Conservation (phyloP, 2,888 invertebrate genomes). For the Thymelicus acteon region DNA sequence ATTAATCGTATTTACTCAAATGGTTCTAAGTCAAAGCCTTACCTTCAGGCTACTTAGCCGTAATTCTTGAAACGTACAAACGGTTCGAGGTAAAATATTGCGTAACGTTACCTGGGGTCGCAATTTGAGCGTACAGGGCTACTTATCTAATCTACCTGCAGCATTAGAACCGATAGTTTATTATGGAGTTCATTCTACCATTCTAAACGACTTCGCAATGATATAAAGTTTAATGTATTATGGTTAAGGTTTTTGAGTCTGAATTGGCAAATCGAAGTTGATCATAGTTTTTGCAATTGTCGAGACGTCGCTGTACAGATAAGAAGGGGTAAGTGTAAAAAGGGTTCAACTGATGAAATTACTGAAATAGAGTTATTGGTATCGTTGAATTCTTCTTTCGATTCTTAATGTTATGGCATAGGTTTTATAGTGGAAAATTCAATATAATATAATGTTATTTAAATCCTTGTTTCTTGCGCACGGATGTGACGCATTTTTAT, state of each 20-base stretch:
- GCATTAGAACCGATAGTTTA: constrained; percentile 11
- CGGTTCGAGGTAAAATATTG: constrained; percentile 29
- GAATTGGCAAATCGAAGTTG: not conserved
- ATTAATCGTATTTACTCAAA: constrained; percentile 21
- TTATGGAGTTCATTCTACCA: constrained; percentile 15
- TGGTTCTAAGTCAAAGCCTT: constrained; percentile 14
- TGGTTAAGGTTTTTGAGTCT: not conserved
- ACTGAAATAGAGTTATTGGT: too few relatives aligned
- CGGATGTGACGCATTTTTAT: too few relatives aligned
- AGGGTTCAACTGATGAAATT: too few relatives aligned
- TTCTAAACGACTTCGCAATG: constrained; percentile 4
- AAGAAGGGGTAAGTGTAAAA: too few relatives aligned
- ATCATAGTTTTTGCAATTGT: not conserved
- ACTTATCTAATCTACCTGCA: constrained; percentile 20
- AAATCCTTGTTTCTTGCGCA: too few relatives aligned
- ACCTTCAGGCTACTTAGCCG: constrained; percentile 26
- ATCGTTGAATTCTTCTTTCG: too few relatives aligned
- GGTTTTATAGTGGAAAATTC: too few relatives aligned
- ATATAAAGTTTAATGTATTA: not conserved
- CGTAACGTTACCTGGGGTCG: constrained; percentile 18
- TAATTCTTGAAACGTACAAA: constrained; percentile 26
- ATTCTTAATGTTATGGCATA: too few relatives aligned
- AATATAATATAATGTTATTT: too few relatives aligned
- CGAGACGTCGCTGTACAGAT: not conserved
- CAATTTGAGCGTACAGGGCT: constrained; percentile 19